Evolutionary conservation across 2,113 vertebrate species (phyloP).

Genomic region (Otis tarda): DNA sequence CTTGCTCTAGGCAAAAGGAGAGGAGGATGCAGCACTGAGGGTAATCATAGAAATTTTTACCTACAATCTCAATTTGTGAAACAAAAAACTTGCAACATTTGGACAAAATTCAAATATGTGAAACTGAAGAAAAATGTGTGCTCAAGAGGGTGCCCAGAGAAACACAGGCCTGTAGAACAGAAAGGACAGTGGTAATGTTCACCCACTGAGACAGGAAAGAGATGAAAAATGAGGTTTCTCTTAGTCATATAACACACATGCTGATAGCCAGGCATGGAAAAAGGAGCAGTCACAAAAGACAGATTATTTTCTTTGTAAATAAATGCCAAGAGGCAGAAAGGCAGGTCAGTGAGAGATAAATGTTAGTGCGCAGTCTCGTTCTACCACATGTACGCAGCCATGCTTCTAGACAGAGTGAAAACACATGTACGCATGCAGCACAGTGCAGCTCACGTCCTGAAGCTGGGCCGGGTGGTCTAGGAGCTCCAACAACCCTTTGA

Average conservation of each 20-base stretch:
- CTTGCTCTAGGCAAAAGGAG: not conserved
- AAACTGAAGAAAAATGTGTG: not conserved
- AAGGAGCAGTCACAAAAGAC: not conserved
- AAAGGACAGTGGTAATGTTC: not conserved
- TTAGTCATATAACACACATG: not conserved
- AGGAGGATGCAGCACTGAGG: not conserved
- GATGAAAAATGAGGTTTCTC: not conserved
- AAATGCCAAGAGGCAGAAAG: not conserved
- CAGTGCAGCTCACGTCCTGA: not conserved
- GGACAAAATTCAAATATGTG: not conserved
- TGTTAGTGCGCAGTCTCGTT: rapidly evolving
- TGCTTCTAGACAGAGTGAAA: not conserved
- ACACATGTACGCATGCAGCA: rapidly evolving
- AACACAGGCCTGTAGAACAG: not conserved
- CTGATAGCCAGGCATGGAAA: not conserved
- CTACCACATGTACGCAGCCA: rapidly evolving
- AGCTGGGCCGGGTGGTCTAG: not conserved
- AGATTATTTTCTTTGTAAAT: not conserved
- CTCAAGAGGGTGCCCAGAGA: not conserved
- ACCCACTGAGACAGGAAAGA: not conserved
- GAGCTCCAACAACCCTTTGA: not conserved
- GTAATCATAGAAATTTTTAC: not conserved
- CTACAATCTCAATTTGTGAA: not conserved
- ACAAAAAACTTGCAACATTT: not conserved
- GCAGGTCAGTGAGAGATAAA: not conserved